A percentile compares a stretch with the other conserved stretches of the same genome.
Evolutionary conservation across 2,113 vertebrate genomes (phyloP).

Genomic region (Hippocampus abdominalis): DNA sequence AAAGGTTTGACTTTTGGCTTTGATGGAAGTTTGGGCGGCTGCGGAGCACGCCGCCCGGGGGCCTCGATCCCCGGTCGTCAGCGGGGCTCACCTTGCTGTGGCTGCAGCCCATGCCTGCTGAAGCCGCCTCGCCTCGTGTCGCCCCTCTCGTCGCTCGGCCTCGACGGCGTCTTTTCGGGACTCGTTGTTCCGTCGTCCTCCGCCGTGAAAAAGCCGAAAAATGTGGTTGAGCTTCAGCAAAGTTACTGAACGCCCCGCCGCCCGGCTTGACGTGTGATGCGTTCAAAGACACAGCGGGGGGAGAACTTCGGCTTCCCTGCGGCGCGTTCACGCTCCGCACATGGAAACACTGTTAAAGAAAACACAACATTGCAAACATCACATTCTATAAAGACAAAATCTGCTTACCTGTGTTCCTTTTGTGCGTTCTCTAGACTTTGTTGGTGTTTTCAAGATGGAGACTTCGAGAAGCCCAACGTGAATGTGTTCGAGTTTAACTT

Average conservation of each 20-base stretch:
- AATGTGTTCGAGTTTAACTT: background rate
- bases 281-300: constrained; percentile 24
- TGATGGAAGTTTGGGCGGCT: no score
- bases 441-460: background rate
- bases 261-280: constrained; percentile 8
- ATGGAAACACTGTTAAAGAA: background rate
- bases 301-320: background rate
- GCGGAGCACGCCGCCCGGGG: background rate
- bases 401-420: background rate
- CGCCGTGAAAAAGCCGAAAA: background rate
- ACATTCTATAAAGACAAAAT: no score
- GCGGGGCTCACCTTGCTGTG: constrained; percentile 61
- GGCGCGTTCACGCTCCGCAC: background rate
- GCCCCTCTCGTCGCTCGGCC: background rate
- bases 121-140: constrained; percentile 8
- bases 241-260: constrained; percentile 32
- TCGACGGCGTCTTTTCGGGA: background rate
- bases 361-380: background rate
- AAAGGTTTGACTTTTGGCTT: background rate
- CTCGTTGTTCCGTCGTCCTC: constrained; percentile 1
- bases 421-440: no score
- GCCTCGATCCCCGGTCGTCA: background rate
- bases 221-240: constrained; percentile 35
- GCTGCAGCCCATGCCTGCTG: constrained; percentile 66
- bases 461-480: background rate